Evolutionary conservation across 2,797 vertebrate species (phyloP).

Genomic region (Sus cebifrons): DNA sequence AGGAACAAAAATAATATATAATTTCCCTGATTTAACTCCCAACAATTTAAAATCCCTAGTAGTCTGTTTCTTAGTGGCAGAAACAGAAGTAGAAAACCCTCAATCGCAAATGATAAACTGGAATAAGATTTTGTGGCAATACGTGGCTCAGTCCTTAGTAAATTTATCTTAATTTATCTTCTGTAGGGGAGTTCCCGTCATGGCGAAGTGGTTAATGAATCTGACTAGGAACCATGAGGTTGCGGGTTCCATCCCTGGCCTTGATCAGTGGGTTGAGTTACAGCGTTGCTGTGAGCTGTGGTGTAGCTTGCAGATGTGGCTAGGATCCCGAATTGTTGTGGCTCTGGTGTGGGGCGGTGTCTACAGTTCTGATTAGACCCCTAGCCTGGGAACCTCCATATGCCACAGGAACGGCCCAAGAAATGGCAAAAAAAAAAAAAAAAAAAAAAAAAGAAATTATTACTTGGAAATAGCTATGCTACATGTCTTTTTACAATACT

Average conservation of each 20-base stretch:
- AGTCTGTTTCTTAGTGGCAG: not conserved
- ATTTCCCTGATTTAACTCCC: not conserved
- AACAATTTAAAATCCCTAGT: slow-evolving; percentile 32
- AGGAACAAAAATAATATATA: not conserved
- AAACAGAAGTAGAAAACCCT: slow-evolving; percentile 1
- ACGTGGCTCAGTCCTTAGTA: not conserved
- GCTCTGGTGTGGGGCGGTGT: no score
- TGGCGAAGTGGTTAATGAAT: no score
- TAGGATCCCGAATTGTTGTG: no score
- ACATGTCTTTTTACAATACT: not conserved
- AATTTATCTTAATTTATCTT: slow-evolving; percentile 41
- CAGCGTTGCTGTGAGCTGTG: no score
- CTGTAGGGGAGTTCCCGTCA: not conserved
- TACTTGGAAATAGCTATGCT: slow-evolving; percentile 24
- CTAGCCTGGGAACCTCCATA: no score
- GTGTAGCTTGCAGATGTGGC: no score
- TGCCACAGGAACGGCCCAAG: no score
- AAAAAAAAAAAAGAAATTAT: not conserved
- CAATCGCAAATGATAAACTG: not conserved
- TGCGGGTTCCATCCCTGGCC: no score
- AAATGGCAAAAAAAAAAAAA: no score
- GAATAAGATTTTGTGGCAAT: not conserved
- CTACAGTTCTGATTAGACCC: no score
- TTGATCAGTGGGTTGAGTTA: no score
- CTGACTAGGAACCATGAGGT: no score